Evolutionary conservation across 2,888 invertebrate species (phyloP), one percentile per base, ranked within the genome.

Genomic region (Caenorhabditis becei): DNA sequence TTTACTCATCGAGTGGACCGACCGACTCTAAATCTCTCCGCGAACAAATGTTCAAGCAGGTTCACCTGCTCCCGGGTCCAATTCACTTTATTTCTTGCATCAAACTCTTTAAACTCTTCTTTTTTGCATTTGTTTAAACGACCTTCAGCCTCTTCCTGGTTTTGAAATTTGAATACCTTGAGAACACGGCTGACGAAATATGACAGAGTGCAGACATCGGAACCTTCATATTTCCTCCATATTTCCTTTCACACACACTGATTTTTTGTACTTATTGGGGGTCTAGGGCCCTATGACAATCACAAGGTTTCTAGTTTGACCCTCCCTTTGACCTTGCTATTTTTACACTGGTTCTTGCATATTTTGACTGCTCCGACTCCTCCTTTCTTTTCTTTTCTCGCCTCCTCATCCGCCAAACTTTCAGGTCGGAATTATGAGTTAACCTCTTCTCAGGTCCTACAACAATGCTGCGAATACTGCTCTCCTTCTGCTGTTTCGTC

Each of bases 151-250:
- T 66, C 51, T 51, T 54, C 51, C 24, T 41, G 37, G 24, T 54
- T 41, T 49, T 66, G 75, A 75, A 75, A 75, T 75, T 61, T 75
- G 75, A 75, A 75, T 75, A 75, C 75, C 66, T 74, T 74, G 74
- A 74, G 74, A 74, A 66, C 65, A 58, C n/a, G 26, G 47, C 54
- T 54, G 62, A 56, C 26, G 41, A 54, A 44, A 59, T 49, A 49
- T 35, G 44, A 23, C 41, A 47, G 23, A 59, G 47, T 56, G 49
- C 53, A 75, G 65, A 66, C 66, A 32, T 41, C 28, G 41, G 44
- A 67, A 56, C 56, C 61, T 26, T 44, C 70, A 70, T 59, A 53
- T 65, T 62, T 66, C 77, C 67, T 70, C 32, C 58, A 56, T 67
- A 54, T 54, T 66, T 54, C 77, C 70, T 66, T 65, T 66, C 80